These are phyloP conservation scores for Hirtodrosophila alboralis DNA, from an alignment of 2,888 invertebrate genomes.

Conservation along the genomic window DNA sequence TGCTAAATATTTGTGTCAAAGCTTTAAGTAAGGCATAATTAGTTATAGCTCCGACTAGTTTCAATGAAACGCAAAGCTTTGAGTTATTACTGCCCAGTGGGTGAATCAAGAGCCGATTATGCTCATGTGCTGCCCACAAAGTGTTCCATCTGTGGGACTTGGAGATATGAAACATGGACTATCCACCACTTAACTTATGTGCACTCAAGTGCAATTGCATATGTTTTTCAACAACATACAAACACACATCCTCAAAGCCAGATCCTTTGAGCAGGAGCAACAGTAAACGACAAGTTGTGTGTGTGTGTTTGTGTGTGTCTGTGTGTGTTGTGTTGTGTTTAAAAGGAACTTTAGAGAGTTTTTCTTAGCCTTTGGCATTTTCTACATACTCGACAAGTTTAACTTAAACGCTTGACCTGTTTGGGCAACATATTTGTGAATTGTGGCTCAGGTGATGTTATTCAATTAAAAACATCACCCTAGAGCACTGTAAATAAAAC, in stretches of 20 bases:
- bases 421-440: constrained; percentile 25
- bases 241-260: constrained; percentile 3
- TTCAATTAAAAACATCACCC: constrained; percentile 28
- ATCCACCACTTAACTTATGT: constrained; percentile 24
- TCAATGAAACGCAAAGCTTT: constrained; percentile 15
- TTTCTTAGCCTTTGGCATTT: constrained; percentile 13
- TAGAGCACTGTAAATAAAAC: background rate
- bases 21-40: constrained; percentile 43
- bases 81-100: background rate
- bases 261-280: constrained; percentile 23
- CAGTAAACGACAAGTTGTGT: constrained; percentile 7
- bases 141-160: background rate
- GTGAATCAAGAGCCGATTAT: constrained; percentile 12
- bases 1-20: constrained; percentile 44
- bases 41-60: constrained; percentile 23
- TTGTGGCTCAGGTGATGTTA: constrained; percentile 30
- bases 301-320: constrained; percentile 1
- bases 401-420: constrained; percentile 64
- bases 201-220: constrained; percentile 54
- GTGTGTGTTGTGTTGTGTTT: constrained; percentile 2
- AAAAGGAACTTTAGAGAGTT: constrained; percentile 8
- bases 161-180: background rate
- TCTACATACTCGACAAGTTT: constrained; percentile 47
- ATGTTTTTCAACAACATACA: constrained; percentile 28
- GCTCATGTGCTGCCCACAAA: constrained; percentile 5